These are phyloP conservation scores for Mesoligia furuncula DNA, from an alignment of 2,888 invertebrate species.

Conservation along the genomic window DNA sequence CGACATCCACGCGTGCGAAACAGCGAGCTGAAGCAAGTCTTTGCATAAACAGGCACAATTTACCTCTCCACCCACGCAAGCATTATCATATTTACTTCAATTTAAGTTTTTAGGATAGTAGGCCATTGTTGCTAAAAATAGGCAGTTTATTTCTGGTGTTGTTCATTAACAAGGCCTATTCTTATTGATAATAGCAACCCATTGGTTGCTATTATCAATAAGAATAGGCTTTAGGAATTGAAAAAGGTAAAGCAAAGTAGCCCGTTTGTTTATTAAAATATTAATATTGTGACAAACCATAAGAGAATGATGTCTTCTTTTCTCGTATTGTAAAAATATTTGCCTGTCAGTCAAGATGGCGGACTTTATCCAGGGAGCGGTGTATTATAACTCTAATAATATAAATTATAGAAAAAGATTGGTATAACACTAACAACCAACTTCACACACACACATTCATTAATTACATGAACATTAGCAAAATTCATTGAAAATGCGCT, in stretches of 20 bases:
- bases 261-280: neutral
- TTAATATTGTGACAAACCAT: neutral
- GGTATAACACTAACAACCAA: neutral
- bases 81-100: constrained; percentile 47
- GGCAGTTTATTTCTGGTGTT: neutral
- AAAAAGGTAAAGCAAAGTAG: neutral
- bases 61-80: constrained; percentile 23
- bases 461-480: neutral
- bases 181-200: no score
- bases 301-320: neutral
- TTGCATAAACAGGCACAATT: constrained; percentile 26
- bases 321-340: neutral
- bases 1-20: no score
- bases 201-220: neutral
- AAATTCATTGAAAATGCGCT: neutral
- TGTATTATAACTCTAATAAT: neutral
- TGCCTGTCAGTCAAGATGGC: neutral
- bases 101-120: neutral
- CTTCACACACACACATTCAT: neutral
- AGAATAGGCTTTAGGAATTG: neutral
- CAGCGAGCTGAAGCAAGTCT: neutral
- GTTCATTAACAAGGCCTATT: no score
- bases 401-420: neutral
- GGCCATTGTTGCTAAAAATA: constrained; percentile 22
- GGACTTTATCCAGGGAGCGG: neutral